Evolutionary conservation across 1,140 invertebrate species (phyloP).

Genomic region (Leptinotarsa defecta): DNA sequence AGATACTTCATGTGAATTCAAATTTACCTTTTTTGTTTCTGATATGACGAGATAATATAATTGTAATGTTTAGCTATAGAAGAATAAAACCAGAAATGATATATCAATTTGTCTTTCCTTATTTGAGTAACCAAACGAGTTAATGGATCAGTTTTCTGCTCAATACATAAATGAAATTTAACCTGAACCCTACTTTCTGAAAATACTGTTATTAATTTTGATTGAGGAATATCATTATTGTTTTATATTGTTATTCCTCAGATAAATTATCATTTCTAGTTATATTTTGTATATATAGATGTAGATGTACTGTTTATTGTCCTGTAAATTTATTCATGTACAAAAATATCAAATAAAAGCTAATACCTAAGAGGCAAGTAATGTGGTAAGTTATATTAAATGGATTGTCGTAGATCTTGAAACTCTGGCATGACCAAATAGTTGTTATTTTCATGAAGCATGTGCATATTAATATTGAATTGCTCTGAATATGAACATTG

Average conservation of each 20-base stretch:
- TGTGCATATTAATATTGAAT: background rate
- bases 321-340: background rate
- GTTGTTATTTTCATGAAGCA: background rate
- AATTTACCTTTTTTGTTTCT: background rate
- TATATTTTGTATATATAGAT: background rate
- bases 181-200: no score
- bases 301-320: background rate
- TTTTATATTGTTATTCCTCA: no score
- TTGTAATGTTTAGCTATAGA: background rate
- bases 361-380: conserved; percentile 27
- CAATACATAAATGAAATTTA: no score
- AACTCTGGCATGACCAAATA: no score
- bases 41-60: background rate
- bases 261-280: no score
- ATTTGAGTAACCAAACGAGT: no score
- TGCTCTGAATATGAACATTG: background rate
- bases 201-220: no score
- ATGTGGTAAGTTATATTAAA: conserved; percentile 18
- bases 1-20: background rate
- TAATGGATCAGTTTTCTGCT: no score
- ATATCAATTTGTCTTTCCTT: no score
- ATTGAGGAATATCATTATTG: no score
- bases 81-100: background rate
- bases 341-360: conserved; percentile 19
- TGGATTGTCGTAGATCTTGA: conserved; percentile 1